A percentile compares a stretch with the other conserved stretches of the same genome.
These are phyloP conservation scores for Andrena cerasifolii DNA, from an alignment of 1,140 invertebrate genomes.

Conservation along the genomic window DNA sequence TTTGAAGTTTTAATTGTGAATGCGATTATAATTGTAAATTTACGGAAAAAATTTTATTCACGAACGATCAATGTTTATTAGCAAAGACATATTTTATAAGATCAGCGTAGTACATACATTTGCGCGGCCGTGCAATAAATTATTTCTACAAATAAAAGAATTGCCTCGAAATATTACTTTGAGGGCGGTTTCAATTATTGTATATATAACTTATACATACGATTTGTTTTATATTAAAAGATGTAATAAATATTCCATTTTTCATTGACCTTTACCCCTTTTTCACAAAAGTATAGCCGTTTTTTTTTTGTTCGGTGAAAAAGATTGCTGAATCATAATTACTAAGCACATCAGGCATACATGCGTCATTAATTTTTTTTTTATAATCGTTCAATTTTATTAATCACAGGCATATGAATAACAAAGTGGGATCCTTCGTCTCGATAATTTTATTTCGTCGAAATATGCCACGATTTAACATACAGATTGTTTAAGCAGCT, in stretches of 20 bases:
- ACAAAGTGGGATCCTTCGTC: background rate
- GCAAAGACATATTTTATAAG: slow-evolving; percentile 54
- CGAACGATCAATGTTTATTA: slow-evolving; percentile 30
- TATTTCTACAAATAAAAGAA: slow-evolving; percentile 42
- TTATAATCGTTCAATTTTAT: too few relatives aligned
- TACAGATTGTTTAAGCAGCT: background rate
- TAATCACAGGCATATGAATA: background rate
- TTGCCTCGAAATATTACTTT: slow-evolving; percentile 62
- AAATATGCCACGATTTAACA: slow-evolving; percentile 15
- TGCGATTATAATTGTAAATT: slow-evolving; percentile 59
- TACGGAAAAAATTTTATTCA: slow-evolving; percentile 38
- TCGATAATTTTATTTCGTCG: slow-evolving; percentile 13
- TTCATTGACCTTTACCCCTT: slow-evolving; percentile 60
- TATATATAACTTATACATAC: slow-evolving; percentile 72
- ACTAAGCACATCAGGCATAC: too few relatives aligned
- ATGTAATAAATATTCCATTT: slow-evolving; percentile 67
- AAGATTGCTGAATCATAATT: background rate
- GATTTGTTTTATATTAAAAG: slow-evolving; percentile 77
- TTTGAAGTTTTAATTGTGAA: slow-evolving; percentile 53
- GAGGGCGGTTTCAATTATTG: slow-evolving; percentile 76
- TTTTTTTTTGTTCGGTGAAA: too few relatives aligned
- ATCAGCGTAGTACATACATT: slow-evolving; percentile 51
- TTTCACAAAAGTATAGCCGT: slow-evolving; percentile 28
- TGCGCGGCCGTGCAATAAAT: slow-evolving; percentile 66
- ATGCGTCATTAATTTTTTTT: too few relatives aligned